These are phyloP conservation scores for Xylocampa areola DNA, from an alignment of 2,888 invertebrate genomes.

Conservation along the genomic window DNA sequence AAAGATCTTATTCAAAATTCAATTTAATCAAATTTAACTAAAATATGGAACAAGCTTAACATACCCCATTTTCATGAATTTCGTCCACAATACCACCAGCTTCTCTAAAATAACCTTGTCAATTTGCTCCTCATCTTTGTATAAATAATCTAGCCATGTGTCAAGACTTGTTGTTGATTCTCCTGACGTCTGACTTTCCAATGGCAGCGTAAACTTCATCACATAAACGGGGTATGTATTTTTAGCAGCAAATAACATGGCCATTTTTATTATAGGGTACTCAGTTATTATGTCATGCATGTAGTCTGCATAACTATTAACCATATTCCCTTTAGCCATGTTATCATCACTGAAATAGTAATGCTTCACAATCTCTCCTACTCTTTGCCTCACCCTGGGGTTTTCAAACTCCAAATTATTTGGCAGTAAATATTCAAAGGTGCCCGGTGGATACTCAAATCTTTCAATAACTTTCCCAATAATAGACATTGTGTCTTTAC, in stretches of 20 bases:
- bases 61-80: constrained; percentile 81
- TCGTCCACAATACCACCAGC: constrained; percentile 70
- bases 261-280: constrained; percentile 77
- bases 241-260: constrained; percentile 69
- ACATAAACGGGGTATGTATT: constrained; percentile 73
- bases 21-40: too few species aligned
- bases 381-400: constrained; percentile 60
- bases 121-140: constrained; percentile 49
- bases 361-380: constrained; percentile 74
- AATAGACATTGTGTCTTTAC: constrained; percentile 62
- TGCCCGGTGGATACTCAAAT: constrained; percentile 64
- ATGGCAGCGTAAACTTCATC: constrained; percentile 67
- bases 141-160: constrained; percentile 70
- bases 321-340: constrained; percentile 36
- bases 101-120: constrained; percentile 63
- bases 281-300: constrained; percentile 75
- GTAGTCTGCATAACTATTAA: constrained; percentile 71
- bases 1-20: too few species aligned
- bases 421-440: constrained; percentile 75
- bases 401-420: constrained; percentile 74
- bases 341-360: constrained; percentile 75
- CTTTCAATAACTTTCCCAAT: constrained; percentile 60
- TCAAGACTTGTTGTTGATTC: constrained; percentile 43
- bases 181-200: constrained; percentile 19
- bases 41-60: too few species aligned